These are phyloP conservation scores for Eucera pruinosa DNA, from an alignment of 2,888 invertebrate species.

Conservation along the genomic window DNA sequence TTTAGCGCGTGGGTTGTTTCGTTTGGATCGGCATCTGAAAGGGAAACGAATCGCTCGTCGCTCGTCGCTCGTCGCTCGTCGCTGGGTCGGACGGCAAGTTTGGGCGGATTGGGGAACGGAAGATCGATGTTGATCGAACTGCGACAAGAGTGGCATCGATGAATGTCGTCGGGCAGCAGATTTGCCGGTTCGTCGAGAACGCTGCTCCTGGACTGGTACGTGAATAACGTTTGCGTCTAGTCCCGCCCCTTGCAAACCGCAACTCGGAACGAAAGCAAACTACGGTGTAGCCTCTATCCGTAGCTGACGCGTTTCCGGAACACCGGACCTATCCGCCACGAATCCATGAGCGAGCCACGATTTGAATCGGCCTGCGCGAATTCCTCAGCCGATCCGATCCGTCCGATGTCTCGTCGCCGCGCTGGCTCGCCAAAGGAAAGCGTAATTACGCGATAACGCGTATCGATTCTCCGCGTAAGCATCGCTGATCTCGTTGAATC, in stretches of 20 bases:
- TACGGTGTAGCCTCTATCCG: too few species aligned
- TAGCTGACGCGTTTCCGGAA: conserved; percentile 11
- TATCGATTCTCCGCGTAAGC: conserved; percentile 33
- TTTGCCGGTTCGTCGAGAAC: conserved; percentile 13
- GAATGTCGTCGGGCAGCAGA: conserved; percentile 14
- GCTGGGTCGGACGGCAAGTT: too few species aligned
- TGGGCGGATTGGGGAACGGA: too few species aligned
- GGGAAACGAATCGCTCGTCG: too few species aligned
- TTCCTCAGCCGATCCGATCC: background rate
- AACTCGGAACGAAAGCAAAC: conserved; percentile 34
- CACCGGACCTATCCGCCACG: background rate
- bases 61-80: too few species aligned
- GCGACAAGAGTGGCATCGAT: conserved; percentile 19
- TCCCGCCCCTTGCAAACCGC: conserved; percentile 23
- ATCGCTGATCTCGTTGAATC: conserved; percentile 42
- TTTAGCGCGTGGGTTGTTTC: too few species aligned
- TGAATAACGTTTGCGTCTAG: background rate
- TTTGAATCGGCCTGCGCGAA: conserved; percentile 8
- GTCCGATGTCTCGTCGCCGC: background rate
- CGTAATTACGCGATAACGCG: background rate
- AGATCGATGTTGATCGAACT: too few species aligned
- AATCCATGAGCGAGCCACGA: background rate
- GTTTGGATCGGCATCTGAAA: too few species aligned
- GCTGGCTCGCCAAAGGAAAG: background rate
- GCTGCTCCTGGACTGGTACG: too few species aligned